Percentiles rank a stretch among this genome's conserved stretches.
Conservation (phyloP, 1,140 invertebrate species). For the Neodiprion fabricii region DNA sequence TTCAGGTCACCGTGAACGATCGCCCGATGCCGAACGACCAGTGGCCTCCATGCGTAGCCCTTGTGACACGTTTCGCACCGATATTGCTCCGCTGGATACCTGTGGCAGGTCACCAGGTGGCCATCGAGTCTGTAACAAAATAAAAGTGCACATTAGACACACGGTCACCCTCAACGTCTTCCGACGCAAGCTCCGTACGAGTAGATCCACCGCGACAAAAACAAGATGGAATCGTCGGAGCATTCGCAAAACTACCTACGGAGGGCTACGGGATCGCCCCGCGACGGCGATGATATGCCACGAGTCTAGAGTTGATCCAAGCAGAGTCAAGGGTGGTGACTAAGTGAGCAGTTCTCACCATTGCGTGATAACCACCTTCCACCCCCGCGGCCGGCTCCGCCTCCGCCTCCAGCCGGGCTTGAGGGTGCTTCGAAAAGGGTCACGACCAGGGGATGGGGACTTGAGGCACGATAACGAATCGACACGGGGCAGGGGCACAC, state of each 20-base stretch:
- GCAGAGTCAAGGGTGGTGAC: slow-evolving; percentile 37
- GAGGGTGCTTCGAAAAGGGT: slow-evolving; percentile 3
- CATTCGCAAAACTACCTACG: background rate
- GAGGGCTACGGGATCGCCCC: background rate
- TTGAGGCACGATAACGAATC: slow-evolving; percentile 18
- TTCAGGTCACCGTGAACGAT: slow-evolving; percentile 78
- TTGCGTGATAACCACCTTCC: background rate
- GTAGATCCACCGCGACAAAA: slow-evolving; percentile 12
- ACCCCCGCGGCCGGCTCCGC: background rate
- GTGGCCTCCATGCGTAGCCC: slow-evolving; percentile 81
- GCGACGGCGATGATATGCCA: background rate
- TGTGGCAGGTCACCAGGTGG: slow-evolving; percentile 78
- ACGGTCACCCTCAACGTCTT: background rate
- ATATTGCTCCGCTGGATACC: slow-evolving; percentile 78
- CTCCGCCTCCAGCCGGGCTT: background rate
- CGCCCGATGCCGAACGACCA: slow-evolving; percentile 83
- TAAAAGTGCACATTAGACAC: slow-evolving; percentile 20
- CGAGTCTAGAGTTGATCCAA: background rate
- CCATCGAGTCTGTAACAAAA: slow-evolving; percentile 77
- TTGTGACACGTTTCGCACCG: slow-evolving; percentile 85
- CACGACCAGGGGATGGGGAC: slow-evolving; percentile 5
- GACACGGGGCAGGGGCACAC: slow-evolving; percentile 10
- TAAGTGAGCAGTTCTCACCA: slow-evolving; percentile 32
- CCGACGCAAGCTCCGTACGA: too few relatives aligned
- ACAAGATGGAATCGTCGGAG: background rate